Evolutionary conservation across 35 echinoderm and acorn worm species (phyloP), one percentile per base, ranked within the genome.

Genomic region (Heliocidaris erythrogramma): DNA sequence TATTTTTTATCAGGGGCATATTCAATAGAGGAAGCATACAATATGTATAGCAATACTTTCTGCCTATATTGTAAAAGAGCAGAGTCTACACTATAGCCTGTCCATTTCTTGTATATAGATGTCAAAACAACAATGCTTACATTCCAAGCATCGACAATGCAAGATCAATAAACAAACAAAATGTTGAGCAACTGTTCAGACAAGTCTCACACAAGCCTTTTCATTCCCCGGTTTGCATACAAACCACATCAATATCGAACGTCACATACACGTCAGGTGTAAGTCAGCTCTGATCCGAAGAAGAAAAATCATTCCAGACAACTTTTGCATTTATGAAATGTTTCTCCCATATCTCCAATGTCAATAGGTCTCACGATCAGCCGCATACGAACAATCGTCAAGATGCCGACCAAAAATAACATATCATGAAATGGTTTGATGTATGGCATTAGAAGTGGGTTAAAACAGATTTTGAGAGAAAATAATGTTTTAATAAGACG

Each of bases 271-370:
- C 65, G 21, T 78, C 65, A 78, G 65, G 24, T 78, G 65, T 18
- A 78, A 78, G 65, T 78, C 65, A 78, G 65, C 65, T 78, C 14
- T 78, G 65, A 78, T 78, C 21, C 65, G 27, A 78, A 78, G 7
- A n/a, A 78, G 65, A 78, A 78, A 21, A 78, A 78, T 78, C 65
- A 78, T 27, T 27, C 27, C 21, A 78, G 65, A 78, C 65, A 78
- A 78, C 65, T 78, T 78, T 78, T 78, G 65, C 18, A 78, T 78
- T 78, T 78, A 78, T 7, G 65, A 78, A 78, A 78, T 78, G 65
- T 78, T 78, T 78, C 65, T 78, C 65, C 27, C 65, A 78, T 78
- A 78, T 78, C 65, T 78, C 18, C 65, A 78, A 78, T 78, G 65
- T 78, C 65, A 78, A 78, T 78, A 78, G 65, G 65, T 78, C 65